A percentile compares a stretch with the other conserved stretches of the same genome.
Evolutionary conservation across 2,797 vertebrate species (phyloP).

Genomic region (Hoplostethus mediterraneus): DNA sequence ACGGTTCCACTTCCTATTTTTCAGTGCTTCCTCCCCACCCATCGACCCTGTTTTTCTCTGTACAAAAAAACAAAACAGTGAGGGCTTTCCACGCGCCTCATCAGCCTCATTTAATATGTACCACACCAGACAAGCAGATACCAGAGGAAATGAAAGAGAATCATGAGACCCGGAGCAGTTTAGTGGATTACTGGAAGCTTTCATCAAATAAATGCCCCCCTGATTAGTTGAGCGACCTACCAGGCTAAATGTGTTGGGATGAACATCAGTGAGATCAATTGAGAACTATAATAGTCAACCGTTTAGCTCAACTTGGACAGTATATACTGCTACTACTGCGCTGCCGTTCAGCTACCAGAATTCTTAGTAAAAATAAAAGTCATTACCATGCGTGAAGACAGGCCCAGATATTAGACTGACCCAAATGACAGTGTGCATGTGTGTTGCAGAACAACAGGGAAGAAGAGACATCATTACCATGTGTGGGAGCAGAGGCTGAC

Average conservation of each 20-base stretch:
- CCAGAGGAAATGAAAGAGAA: conserved; percentile 47
- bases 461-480: conserved; percentile 64
- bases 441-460: conserved; percentile 9
- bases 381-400: not conserved
- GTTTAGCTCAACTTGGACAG: too few relatives aligned
- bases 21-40: conserved; percentile 75
- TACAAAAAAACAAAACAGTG: conserved; percentile 28
- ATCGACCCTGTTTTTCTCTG: conserved; percentile 41
- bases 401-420: not conserved
- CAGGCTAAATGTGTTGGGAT: conserved; percentile 2
- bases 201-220: conserved; percentile 31
- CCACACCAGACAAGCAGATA: conserved; percentile 40
- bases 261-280: not conserved
- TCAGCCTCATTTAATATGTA: conserved; percentile 14
- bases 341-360: not conserved
- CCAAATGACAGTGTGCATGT: conserved; percentile 10
- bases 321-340: not conserved
- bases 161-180: conserved; percentile 47
- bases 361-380: not conserved
- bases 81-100: conserved; percentile 28
- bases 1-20: conserved; percentile 73
- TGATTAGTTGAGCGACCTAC: conserved; percentile 42
- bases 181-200: conserved; percentile 60
- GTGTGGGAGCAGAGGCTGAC: conserved; percentile 53
- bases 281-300: not conserved